Percentiles rank a stretch among this genome's conserved stretches.
phyloP scores from a whole-genome alignment of 2,888 invertebrate species.

The Napeogenes inachia region DNA sequence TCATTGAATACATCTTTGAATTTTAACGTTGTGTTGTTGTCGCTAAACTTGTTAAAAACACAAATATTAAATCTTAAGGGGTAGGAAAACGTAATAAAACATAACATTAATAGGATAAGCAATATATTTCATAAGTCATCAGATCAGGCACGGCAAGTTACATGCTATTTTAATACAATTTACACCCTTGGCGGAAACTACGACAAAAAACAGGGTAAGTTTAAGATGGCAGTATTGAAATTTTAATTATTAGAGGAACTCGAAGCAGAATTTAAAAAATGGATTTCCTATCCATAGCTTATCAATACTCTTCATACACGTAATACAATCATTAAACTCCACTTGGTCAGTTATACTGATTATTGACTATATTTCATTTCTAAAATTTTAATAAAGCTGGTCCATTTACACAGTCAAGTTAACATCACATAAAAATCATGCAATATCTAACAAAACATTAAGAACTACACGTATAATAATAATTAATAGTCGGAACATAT shows the following conservation, averaged over 20 bases:
- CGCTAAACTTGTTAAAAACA: too few relatives aligned
- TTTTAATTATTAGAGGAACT: conserved; percentile 25
- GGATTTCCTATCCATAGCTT: conserved; percentile 32
- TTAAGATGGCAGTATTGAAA: conserved; percentile 32
- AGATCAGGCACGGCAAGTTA: conserved; percentile 45
- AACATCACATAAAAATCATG: conserved; percentile 60
- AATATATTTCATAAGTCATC: conserved; percentile 47
- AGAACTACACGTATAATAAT: conserved; percentile 16
- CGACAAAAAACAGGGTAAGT: conserved; percentile 18
- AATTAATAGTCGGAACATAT: conserved; percentile 14
- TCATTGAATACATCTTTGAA: too few relatives aligned
- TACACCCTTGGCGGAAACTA: conserved; percentile 14
- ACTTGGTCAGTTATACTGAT: conserved; percentile 63
- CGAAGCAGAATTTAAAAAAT: conserved; percentile 17
- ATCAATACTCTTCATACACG: conserved; percentile 47
- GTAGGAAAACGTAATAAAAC: conserved; percentile 38
- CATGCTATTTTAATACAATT: conserved; percentile 31
- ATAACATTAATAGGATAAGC: conserved; percentile 40
- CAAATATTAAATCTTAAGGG: background rate
- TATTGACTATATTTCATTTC: conserved; percentile 15
- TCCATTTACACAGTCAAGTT: conserved; percentile 58
- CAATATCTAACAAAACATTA: conserved; percentile 51
- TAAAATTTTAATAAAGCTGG: conserved; percentile 59
- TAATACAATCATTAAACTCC: conserved; percentile 41
- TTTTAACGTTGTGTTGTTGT: too few relatives aligned